These are phyloP conservation scores for Toxonevra muliebris DNA, from an alignment of 2,888 invertebrate genomes.

Conservation along the genomic window DNA sequence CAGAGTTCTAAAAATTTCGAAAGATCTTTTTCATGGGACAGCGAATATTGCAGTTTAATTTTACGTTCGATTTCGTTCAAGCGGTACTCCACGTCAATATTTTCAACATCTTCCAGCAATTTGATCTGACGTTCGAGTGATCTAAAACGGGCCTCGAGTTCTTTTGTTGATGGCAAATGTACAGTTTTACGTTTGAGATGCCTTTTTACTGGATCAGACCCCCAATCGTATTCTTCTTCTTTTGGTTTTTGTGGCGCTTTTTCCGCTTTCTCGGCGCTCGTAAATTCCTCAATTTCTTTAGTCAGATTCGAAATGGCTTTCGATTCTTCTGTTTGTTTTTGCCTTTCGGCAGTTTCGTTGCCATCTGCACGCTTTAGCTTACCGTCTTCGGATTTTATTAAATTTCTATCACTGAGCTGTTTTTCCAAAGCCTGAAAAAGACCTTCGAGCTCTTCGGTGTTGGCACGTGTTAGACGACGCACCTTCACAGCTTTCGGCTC, in stretches of 20 bases:
- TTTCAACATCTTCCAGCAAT: slow-evolving; percentile 57
- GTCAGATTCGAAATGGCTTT: slow-evolving; percentile 53
- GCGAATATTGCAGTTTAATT: slow-evolving; percentile 57
- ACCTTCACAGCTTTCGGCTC: slow-evolving; percentile 56
- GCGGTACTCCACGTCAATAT: slow-evolving; percentile 58
- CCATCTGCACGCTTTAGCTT: slow-evolving; percentile 41
- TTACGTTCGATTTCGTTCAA: slow-evolving; percentile 56
- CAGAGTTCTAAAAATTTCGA: slow-evolving; percentile 56
- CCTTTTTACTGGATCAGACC: slow-evolving; percentile 54
- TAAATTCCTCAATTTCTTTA: slow-evolving; percentile 52
- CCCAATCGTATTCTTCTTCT: slow-evolving; percentile 54
- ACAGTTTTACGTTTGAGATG: slow-evolving; percentile 57
- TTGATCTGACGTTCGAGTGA: slow-evolving; percentile 59
- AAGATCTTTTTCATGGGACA: slow-evolving; percentile 58
- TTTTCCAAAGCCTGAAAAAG: slow-evolving; percentile 58
- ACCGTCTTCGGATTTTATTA: slow-evolving; percentile 49
- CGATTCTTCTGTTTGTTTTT: slow-evolving; percentile 41
- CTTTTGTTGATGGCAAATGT: slow-evolving; percentile 59
- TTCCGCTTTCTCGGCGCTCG: slow-evolving; percentile 35
- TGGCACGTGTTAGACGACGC: slow-evolving; percentile 56
- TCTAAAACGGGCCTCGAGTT: slow-evolving; percentile 57
- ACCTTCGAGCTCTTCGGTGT: slow-evolving; percentile 57
- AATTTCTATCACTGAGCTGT: slow-evolving; percentile 53
- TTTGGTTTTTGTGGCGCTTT: slow-evolving; percentile 15
- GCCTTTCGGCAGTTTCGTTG: slow-evolving; percentile 35